Evolutionary conservation across 1,140 invertebrate genomes (phyloP), one percentile per base, ranked within the genome.

Genomic region (Propsilocerus akamusi): DNA sequence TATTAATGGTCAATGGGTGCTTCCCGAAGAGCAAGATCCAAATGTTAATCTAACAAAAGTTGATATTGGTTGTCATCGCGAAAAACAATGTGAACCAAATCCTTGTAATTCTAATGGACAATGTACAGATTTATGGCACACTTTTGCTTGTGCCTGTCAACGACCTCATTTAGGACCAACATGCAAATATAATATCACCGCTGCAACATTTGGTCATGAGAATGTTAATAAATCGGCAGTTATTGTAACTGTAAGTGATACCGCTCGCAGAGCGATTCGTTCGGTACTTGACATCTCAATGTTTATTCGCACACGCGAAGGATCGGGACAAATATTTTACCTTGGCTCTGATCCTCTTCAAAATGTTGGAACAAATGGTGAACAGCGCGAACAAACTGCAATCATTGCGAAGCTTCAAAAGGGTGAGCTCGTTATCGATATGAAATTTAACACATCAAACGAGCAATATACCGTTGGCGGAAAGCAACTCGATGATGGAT

Each of bases 131-230:
- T 71, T 83, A 51, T 97, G 92, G 92, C 76, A 77, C 49, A 74
- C 76, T n/a, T 93, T 84, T 62, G 74, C 75, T 41, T 97, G 92
- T 65, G 73, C 77, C 28, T 97, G 92, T 64, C 75, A 80, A 41
- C 69, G 91, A 52, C 91, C 91, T 0, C 88, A 84, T 64, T 74
- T 93, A 3, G 91, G 91, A 4, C 73, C 78, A 52, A 84, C 77
- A 2, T 97, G 92, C 63, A 78, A 91, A 64, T 81, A 89, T 62
- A 88, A 87, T 80, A 83, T 89, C 67, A 87, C 83, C 14, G 85
- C 88, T 5, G 88, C 86, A 0, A 95, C 91, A 1, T 95, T 95
- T 69, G 86, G 87, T 1, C 77, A 91, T 56, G 87, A 92, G 64
- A 78, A 85, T 51, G 81, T 78, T 0, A 76, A 69, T 0, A 72